Conservation (phyloP, 2,797 vertebrate genomes). For the Zenarchopterus dispar region DNA sequence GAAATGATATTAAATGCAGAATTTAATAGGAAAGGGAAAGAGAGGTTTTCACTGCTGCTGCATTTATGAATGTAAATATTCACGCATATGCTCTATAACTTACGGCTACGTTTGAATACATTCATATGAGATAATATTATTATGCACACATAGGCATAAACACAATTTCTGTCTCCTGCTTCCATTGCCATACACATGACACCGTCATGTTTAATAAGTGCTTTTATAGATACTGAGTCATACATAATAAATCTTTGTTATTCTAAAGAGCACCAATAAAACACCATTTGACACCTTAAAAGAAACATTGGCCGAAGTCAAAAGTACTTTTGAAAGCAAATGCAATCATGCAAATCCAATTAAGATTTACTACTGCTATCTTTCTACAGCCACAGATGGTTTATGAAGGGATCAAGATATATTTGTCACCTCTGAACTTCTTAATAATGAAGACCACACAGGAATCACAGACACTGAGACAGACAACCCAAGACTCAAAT, state of each 20-base stretch:
- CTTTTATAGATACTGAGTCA: slow-evolving; percentile 31
- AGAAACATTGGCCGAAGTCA: slow-evolving; percentile 25
- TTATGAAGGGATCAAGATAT: slow-evolving; percentile 25
- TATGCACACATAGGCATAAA: too few species aligned
- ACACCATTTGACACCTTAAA: slow-evolving; percentile 26
- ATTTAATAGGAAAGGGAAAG: not conserved
- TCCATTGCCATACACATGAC: not conserved
- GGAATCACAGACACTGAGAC: slow-evolving; percentile 19
- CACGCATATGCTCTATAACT: too few species aligned
- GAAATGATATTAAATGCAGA: slow-evolving; percentile 4
- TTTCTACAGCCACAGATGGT: slow-evolving; percentile 24
- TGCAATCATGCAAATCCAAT: slow-evolving; percentile 23
- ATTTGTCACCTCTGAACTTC: slow-evolving; percentile 34
- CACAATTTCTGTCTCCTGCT: too few species aligned
- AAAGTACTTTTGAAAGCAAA: slow-evolving; percentile 15
- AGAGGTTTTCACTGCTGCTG: not conserved
- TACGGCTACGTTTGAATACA: not conserved
- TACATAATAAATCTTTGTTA: slow-evolving; percentile 27
- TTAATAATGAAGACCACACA: slow-evolving; percentile 36
- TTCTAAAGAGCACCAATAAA: slow-evolving; percentile 36
- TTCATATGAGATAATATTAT: not conserved
- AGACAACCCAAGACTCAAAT: slow-evolving; percentile 2
- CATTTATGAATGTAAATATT: too few species aligned
- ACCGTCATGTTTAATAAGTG: slow-evolving; percentile 19
- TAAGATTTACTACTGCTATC: slow-evolving; percentile 33